Evolutionary conservation across 53 echinoderm and acorn worm genomes (phyloP), one percentile per base, ranked within the genome.

Genomic region (Echinarachnius parma): DNA sequence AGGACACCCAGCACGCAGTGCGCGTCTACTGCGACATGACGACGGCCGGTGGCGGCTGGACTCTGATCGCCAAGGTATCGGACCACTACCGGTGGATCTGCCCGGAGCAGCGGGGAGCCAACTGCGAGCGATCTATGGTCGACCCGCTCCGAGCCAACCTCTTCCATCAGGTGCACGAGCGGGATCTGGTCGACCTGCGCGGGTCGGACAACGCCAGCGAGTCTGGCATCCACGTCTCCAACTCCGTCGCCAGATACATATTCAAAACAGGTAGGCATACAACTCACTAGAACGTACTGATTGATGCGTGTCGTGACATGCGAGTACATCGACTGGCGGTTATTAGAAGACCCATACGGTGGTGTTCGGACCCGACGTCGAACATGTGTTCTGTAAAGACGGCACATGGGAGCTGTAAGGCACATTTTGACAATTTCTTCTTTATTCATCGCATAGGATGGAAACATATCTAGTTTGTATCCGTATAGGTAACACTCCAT

Each of bases 1-100:
- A 46, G 18, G 80, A 68, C 31, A 80, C 57, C 48, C 48, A 81
- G 37, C 61, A 74, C 42, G 72, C 81, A n/a, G 52, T 62, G 53
- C 81, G 69, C 11, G 81, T 74, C 29, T 81, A 81, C 53, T 81
- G 81, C 25, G 81, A 81, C 62, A 81, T 81, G 81, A 20, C 19
- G 16, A 61, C 81, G 20, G 36, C 75, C 28, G 81, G 81, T 13
- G 81, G 81, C 34, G 81, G 81, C 18, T 81, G 81, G 81, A 74
- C 81, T 15, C 62, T 81, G 4, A 42, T 75, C 49, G 81, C 81
- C n/a, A 81, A 60, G 75, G 74, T 81, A n/a, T 74, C 81, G 2
- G 61, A 81, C 28, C 49, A 48, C 44, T 81, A 74, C 72, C 49
- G 61, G 34, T 81, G 81, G 81, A 61, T 81, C 44, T 81, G 81